Evolutionary conservation across 2,888 invertebrate species (phyloP).

Genomic region (Hydrotaea cyrtoneurina): DNA sequence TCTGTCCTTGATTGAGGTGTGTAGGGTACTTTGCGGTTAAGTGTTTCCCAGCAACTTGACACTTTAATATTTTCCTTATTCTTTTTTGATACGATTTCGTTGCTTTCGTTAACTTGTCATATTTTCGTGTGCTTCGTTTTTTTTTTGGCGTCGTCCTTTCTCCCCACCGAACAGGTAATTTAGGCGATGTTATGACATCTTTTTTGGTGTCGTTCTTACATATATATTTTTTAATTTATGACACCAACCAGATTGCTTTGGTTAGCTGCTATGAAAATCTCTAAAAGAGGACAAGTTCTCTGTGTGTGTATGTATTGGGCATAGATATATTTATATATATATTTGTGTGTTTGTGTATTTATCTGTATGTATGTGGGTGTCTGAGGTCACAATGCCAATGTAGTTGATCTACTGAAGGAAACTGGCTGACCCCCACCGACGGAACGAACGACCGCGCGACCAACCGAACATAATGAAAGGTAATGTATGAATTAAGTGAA

Average conservation of each 20-base stretch:
- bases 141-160: neutral
- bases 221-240: constrained; percentile 75
- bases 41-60: too few species aligned
- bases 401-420: constrained; percentile 25
- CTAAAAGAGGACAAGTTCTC: too few species aligned
- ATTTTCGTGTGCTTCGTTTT: neutral
- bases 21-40: too few species aligned
- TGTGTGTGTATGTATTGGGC: too few species aligned
- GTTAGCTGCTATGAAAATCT: neutral
- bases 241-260: constrained; percentile 64
- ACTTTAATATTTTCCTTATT: neutral
- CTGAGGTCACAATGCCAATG: constrained; percentile 35
- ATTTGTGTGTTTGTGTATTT: neutral
- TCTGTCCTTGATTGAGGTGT: too few species aligned
- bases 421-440: constrained; percentile 5
- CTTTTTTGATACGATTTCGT: neutral
- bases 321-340: too few species aligned
- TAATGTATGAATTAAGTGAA: constrained; percentile 58
- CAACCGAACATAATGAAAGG: neutral
- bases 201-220: neutral
- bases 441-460: too few species aligned
- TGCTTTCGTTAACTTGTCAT: neutral
- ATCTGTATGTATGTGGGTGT: constrained; percentile 4
- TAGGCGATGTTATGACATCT: constrained; percentile 76
- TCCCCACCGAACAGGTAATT: constrained; percentile 72